Evolutionary conservation across 2,113 vertebrate species (phyloP), one percentile per base, ranked within the genome.

Genomic region (Salvelinus fontinalis): DNA sequence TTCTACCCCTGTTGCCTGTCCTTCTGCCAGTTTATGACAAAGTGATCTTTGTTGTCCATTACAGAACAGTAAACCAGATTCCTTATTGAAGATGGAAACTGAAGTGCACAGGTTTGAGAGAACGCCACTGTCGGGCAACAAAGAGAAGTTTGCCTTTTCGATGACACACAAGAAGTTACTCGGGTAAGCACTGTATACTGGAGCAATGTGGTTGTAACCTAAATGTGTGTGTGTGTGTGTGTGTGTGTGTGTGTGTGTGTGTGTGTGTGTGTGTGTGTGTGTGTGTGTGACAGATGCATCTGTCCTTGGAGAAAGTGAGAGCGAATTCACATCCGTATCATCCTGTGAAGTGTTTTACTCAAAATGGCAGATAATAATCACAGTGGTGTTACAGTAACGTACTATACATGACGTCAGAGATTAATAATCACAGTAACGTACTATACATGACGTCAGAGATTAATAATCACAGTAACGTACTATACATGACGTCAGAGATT

Each of bases 51-150:
- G 39, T 44, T 44, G 39, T 86, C 82, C 81, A 68, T 89, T 94
- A 86, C 93, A 99, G 98, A 99, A 99, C 79, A 99, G 98, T 87
- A 99, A 98, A 92, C 98, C 98, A 0, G 98, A 99, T 87, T 99
- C 98, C 9, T 90, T 99, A 85, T 87, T 99, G 59, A 99, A 97
- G 92, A 99, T 99, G 98, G 98, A 99, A 87, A 54, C 51, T 18
- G 98, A 99, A 75, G 97, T 98, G 72, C 95, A 96, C 88, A 97
- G 95, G 90, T 91, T 95, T 3, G 97, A 98, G 89, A 96, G 96
- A 87, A 95, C 92, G 0, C 93, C 94, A 20, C 86, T 95, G 76
- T 92, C 95, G 78, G 94, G 93, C 87, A 98, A 97, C 87, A 98
- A 98, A 92, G 95, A 95, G 87, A 95, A 95, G 88, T 97, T 98